Evolutionary conservation across 2,113 vertebrate species (phyloP), one percentile per base, ranked within the genome.

Genomic region (Typhlomys cinereus): DNA sequence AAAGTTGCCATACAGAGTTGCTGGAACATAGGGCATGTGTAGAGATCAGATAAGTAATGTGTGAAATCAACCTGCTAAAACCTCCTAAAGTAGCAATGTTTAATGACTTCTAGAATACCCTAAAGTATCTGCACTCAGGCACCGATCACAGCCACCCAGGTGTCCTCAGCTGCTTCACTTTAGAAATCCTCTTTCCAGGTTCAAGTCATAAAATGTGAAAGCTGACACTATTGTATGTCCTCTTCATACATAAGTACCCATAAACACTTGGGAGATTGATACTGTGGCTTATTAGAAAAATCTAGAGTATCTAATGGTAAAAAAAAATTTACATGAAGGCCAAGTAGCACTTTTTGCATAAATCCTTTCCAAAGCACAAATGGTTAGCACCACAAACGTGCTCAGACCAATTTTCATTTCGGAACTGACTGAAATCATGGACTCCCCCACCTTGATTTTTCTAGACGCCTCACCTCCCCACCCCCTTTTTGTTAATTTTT

Each of bases 341-440:
- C 48, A 76, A 46, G 29, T 18, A 57, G 15, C n/a, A 67, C 48
- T 50, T 12, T 81, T 39, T 41, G 46, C 21, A 73, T 15, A 78
- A 41, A 70, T 46, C 13, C 64, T 64, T 94, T 73, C 81, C 89
- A n/a, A 93, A 61, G 59, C 29, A 48, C 64, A 79, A 88, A 71
- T 11, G 54, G 27, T 67, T 83, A 64, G 57, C 62, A 70, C 4
- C 7, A 44, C n/a, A 7, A 31, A 25, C 54, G 10, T 20, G 12
- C 29, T 29, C 75, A 34, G 69, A 85, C 21, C 71, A 67, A 66
- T 36, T 61, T 31, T 21, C 23, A 7, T 46, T 54, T 20, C 31
- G 36, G 71, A 67, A 25, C 44, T 8, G 76, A 64, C 2, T 27
- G 18, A 50, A 66, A 62, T 23, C 73, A 80, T 14, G 14, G 9